These are phyloP conservation scores for Spea bombifrons DNA, from an alignment of 2,113 vertebrate species.

Conservation along the genomic window DNA sequence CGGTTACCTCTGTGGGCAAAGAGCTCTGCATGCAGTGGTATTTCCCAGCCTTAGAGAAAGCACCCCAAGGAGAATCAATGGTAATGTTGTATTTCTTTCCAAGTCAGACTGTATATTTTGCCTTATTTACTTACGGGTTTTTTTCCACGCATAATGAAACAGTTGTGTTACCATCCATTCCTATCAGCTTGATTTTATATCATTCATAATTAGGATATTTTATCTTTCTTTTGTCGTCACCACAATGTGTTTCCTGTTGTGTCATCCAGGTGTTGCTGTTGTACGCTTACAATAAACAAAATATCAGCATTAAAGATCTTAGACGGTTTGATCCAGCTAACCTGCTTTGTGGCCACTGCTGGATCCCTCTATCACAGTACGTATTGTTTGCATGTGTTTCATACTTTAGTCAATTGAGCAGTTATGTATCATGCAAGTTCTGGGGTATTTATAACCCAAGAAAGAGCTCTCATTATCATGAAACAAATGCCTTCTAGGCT, in stretches of 20 bases:
- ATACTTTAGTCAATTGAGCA: neutral
- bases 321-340: conserved; percentile 49
- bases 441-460: no score
- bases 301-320: conserved; percentile 48
- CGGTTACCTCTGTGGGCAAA: conserved; percentile 53
- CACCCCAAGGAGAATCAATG: conserved; percentile 57
- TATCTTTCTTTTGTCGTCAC: no score
- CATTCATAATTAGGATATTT: no score
- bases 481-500: no score
- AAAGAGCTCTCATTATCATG: no score
- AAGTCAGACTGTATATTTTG: neutral
- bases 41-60: conserved; percentile 61
- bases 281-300: conserved; percentile 59
- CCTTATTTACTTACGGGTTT: no score
- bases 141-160: no score
- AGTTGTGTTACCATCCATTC: no score
- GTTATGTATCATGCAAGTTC: neutral
- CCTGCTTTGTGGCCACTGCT: conserved; percentile 55
- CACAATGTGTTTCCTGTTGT: neutral
- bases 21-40: conserved; percentile 76
- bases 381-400: conserved; percentile 1
- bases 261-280: conserved; percentile 60
- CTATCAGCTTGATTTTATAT: no score
- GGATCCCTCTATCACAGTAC: conserved; percentile 59
- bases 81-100: conserved; percentile 52